Evolutionary conservation across 2,888 invertebrate genomes (phyloP).

Genomic region (Sthenelais limicola): DNA sequence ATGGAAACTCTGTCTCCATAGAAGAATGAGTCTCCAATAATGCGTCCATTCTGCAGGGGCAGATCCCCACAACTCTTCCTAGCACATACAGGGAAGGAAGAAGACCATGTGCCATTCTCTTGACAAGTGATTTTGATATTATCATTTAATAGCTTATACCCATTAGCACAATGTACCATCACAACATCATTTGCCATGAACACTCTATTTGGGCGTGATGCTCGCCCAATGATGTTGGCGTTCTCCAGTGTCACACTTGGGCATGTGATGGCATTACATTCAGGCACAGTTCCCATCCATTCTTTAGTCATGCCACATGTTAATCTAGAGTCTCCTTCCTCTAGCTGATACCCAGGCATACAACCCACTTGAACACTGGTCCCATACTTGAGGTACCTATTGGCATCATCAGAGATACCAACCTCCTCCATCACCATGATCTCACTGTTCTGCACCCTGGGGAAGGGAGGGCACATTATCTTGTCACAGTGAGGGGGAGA

Average conservation of each 20-base stretch:
- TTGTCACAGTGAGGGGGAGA: conserved; percentile 18
- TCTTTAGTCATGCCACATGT: conserved; percentile 10
- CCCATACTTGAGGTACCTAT: conserved; percentile 22
- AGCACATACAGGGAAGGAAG: neutral
- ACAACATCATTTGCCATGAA: neutral
- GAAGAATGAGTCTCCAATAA: neutral
- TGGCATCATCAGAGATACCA: neutral
- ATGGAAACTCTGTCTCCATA: conserved; percentile 16
- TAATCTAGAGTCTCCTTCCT: conserved; percentile 17
- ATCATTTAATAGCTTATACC: neutral
- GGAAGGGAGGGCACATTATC: conserved; percentile 33
- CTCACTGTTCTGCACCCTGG: conserved; percentile 11
- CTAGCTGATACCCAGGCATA: conserved; percentile 23
- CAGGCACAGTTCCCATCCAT: conserved; percentile 28
- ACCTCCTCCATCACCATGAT: conserved; percentile 17
- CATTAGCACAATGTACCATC: conserved; percentile 3
- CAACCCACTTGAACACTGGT: conserved; percentile 18
- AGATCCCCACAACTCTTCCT: conserved; percentile 4
- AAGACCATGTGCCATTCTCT: conserved; percentile 26
- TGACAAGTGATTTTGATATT: conserved; percentile 1
- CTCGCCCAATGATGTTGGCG: neutral
- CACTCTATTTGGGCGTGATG: neutral
- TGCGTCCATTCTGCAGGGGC: conserved; percentile 23
- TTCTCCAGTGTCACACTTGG: neutral
- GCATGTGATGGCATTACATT: conserved; percentile 26